Evolutionary conservation across 2,797 vertebrate genomes (phyloP), one percentile per base, ranked within the genome.

Genomic region (Austrolebias charrua): DNA sequence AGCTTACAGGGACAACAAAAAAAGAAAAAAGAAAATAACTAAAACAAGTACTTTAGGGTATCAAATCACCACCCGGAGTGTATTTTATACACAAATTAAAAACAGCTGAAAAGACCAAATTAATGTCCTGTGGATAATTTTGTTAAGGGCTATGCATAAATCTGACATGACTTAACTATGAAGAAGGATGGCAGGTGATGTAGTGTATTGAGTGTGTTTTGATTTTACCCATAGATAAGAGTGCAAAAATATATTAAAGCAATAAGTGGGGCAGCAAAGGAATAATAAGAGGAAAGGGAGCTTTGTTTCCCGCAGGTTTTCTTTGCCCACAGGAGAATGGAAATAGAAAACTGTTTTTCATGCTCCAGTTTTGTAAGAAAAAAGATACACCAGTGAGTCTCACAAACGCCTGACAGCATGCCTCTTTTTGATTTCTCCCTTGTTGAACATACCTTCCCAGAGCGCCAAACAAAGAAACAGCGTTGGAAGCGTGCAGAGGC

Each of bases 141-240:
- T 54, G 15, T 58, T 72, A 35, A 60, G 16, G 58, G n/a, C n/a
- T n/a, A n/a, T n/a, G n/a, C n/a, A n/a, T n/a, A n/a, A n/a, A n/a
- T n/a, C n/a, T n/a, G n/a, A n/a, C n/a, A n/a, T n/a, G n/a, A n/a
- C n/a, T n/a, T n/a, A n/a, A 55, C 55, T 65, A 20, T 51, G 55
- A 70, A 60, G 43, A 18, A 69, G 46, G 47, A 60, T 60, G 47
- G 48, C 28, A 60, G 31, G 42, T 59, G 52, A 71, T 66, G 52
- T 5, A 38, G 8, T 70, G 75, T 76, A 69, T 60, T 54, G 35
- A 63, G 60, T 75, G 62, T 44, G 40, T 59, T 53, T 69, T 66
- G 57, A 24, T 55, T 78, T 61, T 43, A 72, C 79, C 71, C 83
- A 80, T 75, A 66, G 75, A 76, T 77, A 72, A 65, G 50, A 49